Evolutionary conservation across 2,113 vertebrate species (phyloP), one percentile per base, ranked within the genome.

Genomic region (Chaenocephalus aceratus): DNA sequence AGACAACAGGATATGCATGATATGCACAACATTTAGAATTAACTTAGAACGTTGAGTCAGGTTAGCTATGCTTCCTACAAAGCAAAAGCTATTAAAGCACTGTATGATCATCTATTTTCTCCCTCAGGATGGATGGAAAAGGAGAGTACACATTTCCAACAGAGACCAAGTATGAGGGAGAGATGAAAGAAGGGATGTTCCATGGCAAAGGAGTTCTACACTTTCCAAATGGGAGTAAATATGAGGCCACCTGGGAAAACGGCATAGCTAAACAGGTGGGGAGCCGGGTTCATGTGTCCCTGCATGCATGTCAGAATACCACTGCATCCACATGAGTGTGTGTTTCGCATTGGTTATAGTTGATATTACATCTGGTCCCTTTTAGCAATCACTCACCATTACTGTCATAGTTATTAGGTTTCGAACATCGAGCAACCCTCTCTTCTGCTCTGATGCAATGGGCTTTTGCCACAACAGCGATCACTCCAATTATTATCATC

Each of bases 181-280:
- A 90, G 57, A 96, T 96, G 94, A 95, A 94, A 92, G 96, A 99
- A 10, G 97, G 98, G 36, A 92, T 95, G 96, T 97, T 97, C 49
- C 96, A 99, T 18, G 98, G 98, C 15, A 76, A 93, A 75, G 98
- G 98, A 80, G 94, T 95, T 36, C 92, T 99, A 70, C 69, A 92
- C 70, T 97, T 97, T 91, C 94, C 95, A 61, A 86, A 69, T 36
- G 96, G 97, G 84, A 95, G 94, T 89, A 95, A 83, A 60, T 97
- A 95, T 79, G 94, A 96, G 3, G 96, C 95, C 13, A 80, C 79
- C n/a, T 99, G 98, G 98, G 90, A 95, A 21, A 95, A 95, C 1
- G 97, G 98, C 57, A 84, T 90, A 76, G 93, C 87, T n/a, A 56
- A 91, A 44, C 86, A 98, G 95, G 97, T 97, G 92, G 76, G 76